Base-by-base conservation (phyloP, 2,113 vertebrate genomes). In the Brachirus orientalis region DNA sequence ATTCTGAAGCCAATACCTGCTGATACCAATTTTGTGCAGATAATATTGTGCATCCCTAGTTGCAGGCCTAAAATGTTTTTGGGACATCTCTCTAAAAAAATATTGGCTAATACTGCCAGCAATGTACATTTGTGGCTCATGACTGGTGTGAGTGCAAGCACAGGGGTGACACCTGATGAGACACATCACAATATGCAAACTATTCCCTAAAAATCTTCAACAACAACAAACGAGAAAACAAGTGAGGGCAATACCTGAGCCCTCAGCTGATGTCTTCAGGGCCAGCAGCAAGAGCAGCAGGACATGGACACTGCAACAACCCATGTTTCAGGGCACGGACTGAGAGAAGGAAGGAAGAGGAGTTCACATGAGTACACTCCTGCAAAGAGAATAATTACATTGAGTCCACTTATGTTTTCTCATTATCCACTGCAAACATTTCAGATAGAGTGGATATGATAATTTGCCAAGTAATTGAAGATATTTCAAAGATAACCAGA, bases 291-390 rank as follows among this genome's bases (percentile, higher is more conserved):
- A 59, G 57, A 92, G 78, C 63, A 94, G 80, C 70, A 93, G 74
- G 82, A 92, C 56, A 48, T 47, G 88, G 76, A 89, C 71, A 45
- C 88, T 70, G 79, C 87, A 79, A 51, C 56, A 70, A 88, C 75
- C 92, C 93, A 94, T 93, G 91, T 79, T 89, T 92, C 88, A 89
- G 83, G 86, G 88, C 91, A 85, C 91, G 92, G 75, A 40, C 19
- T 53, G 58, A 63, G 51, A 28, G 41, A 70, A 36, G 35, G 11
- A 40, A 38, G 12, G 11, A 28, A 20, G 22, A 54, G 66, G 36
- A 62, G 60, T 75, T 78, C 66, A 78, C 13, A 70, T 64, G 56
- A 82, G 74, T 50, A 41, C 75, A 69, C 60, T 18, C 37, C 7
- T 19, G 53, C 37, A 71, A 51, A 57, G 46, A 64, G 37, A 51